Conservation (phyloP, 2,888 invertebrate species). For the Subacronicta megacephala region DNA sequence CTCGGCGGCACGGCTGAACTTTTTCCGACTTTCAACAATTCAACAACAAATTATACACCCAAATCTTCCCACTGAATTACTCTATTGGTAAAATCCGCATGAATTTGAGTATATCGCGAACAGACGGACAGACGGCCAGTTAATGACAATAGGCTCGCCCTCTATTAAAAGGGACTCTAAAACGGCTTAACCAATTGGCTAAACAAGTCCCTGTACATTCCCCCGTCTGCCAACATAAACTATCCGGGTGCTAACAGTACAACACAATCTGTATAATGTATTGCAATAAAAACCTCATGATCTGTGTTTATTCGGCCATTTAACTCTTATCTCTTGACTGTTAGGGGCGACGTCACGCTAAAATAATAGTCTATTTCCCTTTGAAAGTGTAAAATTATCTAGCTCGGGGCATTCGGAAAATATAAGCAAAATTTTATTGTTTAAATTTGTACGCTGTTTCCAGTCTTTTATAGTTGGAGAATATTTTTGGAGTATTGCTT, state of each 20-base stretch:
- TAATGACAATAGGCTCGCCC: too few species aligned
- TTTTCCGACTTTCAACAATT: too few species aligned
- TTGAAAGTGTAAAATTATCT: conserved; percentile 51
- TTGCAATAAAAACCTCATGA: conserved; percentile 62
- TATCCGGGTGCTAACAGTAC: conserved; percentile 52
- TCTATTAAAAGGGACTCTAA: too few species aligned
- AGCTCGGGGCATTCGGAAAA: conserved; percentile 29
- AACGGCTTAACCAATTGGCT: too few species aligned
- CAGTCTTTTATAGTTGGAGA: background rate
- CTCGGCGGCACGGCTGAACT: too few species aligned
- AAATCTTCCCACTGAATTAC: too few species aligned
- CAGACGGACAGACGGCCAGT: too few species aligned
- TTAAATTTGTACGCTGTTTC: background rate
- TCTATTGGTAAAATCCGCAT: too few species aligned
- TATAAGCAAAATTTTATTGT: conserved; percentile 20
- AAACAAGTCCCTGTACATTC: conserved; percentile 21
- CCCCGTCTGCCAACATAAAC: conserved; percentile 47
- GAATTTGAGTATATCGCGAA: too few species aligned
- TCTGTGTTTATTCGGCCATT: conserved; percentile 65
- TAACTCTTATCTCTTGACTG: conserved; percentile 60
- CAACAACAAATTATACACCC: too few species aligned
- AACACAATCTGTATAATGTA: conserved; percentile 64
- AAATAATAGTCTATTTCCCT: conserved; percentile 58
- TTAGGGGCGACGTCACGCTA: conserved; percentile 50
- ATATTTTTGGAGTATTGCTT: background rate